These are phyloP conservation scores for Pristionchus japonicus DNA, from an alignment of 2,888 invertebrate species.

Conservation along the genomic window DNA sequence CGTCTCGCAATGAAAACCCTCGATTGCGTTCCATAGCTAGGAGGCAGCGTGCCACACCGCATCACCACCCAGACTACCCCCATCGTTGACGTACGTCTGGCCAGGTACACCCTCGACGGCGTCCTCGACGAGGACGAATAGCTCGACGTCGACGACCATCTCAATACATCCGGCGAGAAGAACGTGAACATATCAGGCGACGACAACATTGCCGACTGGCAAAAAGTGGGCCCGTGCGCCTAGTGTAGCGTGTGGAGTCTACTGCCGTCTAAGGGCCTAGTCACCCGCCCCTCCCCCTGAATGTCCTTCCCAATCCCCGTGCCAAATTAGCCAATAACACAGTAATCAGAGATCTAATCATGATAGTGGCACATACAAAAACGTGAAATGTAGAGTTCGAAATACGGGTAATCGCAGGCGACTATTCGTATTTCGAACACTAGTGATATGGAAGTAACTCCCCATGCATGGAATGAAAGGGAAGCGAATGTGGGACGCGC, in stretches of 20 bases:
- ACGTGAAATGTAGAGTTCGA: too few species aligned
- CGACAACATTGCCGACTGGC: background rate
- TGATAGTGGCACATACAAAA: background rate
- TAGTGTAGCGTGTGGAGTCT: conserved; percentile 9
- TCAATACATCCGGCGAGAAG: background rate
- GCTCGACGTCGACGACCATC: background rate
- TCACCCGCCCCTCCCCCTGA: background rate
- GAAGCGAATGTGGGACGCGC: background rate
- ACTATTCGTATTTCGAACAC: too few species aligned
- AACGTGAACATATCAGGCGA: background rate
- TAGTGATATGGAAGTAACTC: background rate
- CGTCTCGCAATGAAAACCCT: too few species aligned
- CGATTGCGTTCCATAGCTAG: too few species aligned
- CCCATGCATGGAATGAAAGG: background rate
- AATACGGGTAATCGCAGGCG: too few species aligned
- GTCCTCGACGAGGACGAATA: background rate
- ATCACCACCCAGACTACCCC: too few species aligned
- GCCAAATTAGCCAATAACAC: background rate
- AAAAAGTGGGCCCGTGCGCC: background rate
- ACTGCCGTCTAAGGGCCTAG: background rate
- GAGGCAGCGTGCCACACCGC: too few species aligned
- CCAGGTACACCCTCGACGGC: background rate
- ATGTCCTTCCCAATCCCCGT: background rate
- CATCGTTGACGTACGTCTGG: background rate
- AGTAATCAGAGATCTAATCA: background rate